A percentile compares a stretch with the other conserved stretches of the same genome.
phyloP scores from a whole-genome alignment of 2,113 vertebrate species.

The Antigone vipio region DNA sequence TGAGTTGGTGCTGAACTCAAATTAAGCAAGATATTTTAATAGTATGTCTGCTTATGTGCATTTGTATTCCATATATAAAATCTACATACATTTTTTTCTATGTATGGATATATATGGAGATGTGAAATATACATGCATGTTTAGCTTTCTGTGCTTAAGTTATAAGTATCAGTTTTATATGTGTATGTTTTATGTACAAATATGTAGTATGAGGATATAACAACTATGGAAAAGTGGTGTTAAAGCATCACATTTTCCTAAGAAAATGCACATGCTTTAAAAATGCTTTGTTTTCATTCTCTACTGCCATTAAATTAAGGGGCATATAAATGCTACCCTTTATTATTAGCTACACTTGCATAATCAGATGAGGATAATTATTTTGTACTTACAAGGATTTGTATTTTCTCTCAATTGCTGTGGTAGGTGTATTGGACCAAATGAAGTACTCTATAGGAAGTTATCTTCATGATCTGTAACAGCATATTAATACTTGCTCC shows the following conservation, averaged over 20 bases:
- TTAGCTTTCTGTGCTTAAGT: neutral
- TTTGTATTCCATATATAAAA: conserved; percentile 24
- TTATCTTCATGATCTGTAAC: neutral
- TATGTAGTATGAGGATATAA: neutral
- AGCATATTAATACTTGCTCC: neutral
- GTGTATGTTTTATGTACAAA: conserved; percentile 20
- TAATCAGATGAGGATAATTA: neutral
- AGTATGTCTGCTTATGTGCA: neutral
- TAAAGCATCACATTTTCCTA: neutral
- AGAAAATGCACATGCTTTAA: neutral
- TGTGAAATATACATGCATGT: neutral
- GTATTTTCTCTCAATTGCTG: neutral
- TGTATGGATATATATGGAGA: conserved; percentile 41
- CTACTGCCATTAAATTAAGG: neutral
- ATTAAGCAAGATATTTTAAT: neutral
- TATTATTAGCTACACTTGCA: neutral
- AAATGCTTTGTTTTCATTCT: neutral
- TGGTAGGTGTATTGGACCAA: neutral
- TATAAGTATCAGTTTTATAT: neutral
- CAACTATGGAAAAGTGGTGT: neutral
- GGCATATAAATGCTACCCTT: neutral
- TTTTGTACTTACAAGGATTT: neutral
- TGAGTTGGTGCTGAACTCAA: neutral
- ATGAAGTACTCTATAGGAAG: neutral
- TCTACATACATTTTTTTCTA: neutral